These are phyloP conservation scores for Eristalis intricaria DNA, from an alignment of 2,888 invertebrate genomes.

Conservation along the genomic window DNA sequence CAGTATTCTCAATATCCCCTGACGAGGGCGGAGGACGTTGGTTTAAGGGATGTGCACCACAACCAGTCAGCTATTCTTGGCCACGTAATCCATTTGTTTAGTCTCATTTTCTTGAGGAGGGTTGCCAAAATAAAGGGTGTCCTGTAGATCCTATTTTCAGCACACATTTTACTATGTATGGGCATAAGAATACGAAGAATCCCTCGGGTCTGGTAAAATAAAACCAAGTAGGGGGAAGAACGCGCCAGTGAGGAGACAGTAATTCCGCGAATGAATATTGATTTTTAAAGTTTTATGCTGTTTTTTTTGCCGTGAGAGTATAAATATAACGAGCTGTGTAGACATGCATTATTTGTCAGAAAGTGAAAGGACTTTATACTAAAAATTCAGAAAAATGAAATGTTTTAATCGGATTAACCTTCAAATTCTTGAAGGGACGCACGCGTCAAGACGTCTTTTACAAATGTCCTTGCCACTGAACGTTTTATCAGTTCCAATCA, in stretches of 20 bases:
- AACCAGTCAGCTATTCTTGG: not conserved
- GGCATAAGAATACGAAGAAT: not conserved
- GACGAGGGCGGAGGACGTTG: not conserved
- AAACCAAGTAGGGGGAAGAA: not conserved
- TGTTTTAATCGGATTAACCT: too few relatives aligned
- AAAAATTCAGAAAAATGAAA: too few relatives aligned
- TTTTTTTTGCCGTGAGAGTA: too few relatives aligned
- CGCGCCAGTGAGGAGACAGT: not conserved
- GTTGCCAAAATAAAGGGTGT: not conserved
- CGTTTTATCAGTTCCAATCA: too few relatives aligned
- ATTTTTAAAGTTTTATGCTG: too few relatives aligned
- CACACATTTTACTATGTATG: conserved; percentile 27
- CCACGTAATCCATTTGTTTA: conserved; percentile 33
- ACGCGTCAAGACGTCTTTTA: too few relatives aligned
- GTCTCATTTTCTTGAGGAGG: conserved; percentile 29
- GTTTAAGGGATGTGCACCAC: not conserved
- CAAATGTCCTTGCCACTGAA: too few relatives aligned
- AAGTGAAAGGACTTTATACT: too few relatives aligned
- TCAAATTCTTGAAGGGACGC: too few relatives aligned
- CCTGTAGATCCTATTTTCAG: conserved; percentile 33
- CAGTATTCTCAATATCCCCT: not conserved
- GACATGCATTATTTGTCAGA: too few relatives aligned
- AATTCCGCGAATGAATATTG: too few relatives aligned
- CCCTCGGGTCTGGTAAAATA: not conserved
- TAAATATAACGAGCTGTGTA: too few relatives aligned